Conservation (phyloP, 2,113 vertebrate species). For the Loxodonta africana region DNA sequence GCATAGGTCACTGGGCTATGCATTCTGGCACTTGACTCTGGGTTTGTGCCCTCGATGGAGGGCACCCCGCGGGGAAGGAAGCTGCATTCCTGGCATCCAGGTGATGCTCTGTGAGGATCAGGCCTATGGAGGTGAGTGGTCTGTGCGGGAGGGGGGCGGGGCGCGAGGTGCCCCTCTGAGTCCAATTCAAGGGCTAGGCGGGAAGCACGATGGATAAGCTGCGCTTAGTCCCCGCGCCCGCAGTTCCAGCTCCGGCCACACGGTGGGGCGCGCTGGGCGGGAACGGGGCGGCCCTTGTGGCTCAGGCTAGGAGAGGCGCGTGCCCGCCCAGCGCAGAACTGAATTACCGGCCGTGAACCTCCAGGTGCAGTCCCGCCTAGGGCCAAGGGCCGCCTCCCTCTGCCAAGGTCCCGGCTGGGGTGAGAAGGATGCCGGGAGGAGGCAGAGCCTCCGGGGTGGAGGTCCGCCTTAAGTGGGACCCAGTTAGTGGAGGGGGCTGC, state of each 20-base stretch:
- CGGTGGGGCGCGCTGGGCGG: background rate
- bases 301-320: background rate
- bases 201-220: rapidly evolving
- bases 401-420: background rate
- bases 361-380: background rate
- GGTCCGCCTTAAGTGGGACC: background rate
- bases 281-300: background rate
- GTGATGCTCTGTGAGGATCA: background rate
- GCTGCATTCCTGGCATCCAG: background rate
- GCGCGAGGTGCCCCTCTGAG: background rate
- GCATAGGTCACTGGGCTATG: background rate
- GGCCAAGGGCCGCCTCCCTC: background rate
- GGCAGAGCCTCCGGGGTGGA: background rate
- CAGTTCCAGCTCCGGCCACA: background rate
- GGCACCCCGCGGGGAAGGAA: background rate
- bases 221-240: background rate
- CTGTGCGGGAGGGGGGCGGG: rapidly evolving
- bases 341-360: background rate
- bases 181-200: background rate
- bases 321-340: background rate
- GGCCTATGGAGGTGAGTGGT: background rate
- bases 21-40: background rate
- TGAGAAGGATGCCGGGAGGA: background rate
- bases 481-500: background rate
- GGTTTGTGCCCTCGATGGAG: background rate